Evolutionary conservation across 2,888 invertebrate genomes (phyloP).

Genomic region (Ochropacha duplaris): DNA sequence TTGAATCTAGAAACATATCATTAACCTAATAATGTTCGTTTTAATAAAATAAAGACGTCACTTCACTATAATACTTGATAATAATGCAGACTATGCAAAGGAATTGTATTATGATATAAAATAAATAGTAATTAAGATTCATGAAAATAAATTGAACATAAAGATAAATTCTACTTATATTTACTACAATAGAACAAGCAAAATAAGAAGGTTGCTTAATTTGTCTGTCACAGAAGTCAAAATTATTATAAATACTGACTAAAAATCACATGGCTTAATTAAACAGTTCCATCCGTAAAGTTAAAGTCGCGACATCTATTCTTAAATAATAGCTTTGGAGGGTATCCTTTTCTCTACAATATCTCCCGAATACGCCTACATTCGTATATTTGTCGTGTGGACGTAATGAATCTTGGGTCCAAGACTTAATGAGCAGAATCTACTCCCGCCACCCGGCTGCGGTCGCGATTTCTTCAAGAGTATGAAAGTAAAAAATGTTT

Average conservation of each 20-base stretch:
- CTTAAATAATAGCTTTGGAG: slow-evolving; percentile 46
- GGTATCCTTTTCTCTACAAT: slow-evolving; percentile 43
- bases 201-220: not conserved
- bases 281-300: not conserved
- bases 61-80: not conserved
- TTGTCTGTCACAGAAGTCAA: not conserved
- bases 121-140: slow-evolving; percentile 15
- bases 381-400: slow-evolving; percentile 63
- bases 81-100: not conserved
- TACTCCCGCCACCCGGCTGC: slow-evolving; percentile 20
- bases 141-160: slow-evolving; percentile 14
- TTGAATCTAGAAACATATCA: not conserved
- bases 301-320: slow-evolving; percentile 9
- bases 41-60: not conserved
- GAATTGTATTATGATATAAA: slow-evolving; percentile 15
- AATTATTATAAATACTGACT: slow-evolving; percentile 5
- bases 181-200: slow-evolving; percentile 2
- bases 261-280: slow-evolving; percentile 4
- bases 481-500: slow-evolving; percentile 15
- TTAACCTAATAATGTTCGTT: not conserved
- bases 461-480: slow-evolving; percentile 26
- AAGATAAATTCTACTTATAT: no score
- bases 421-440: slow-evolving; percentile 64
- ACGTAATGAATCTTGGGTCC: slow-evolving; percentile 62
- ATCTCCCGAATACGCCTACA: slow-evolving; percentile 30